Percentiles rank a stretch among this genome's conserved stretches.
Conservation (phyloP, 2,888 invertebrate genomes). For the Orthosia cruda region DNA sequence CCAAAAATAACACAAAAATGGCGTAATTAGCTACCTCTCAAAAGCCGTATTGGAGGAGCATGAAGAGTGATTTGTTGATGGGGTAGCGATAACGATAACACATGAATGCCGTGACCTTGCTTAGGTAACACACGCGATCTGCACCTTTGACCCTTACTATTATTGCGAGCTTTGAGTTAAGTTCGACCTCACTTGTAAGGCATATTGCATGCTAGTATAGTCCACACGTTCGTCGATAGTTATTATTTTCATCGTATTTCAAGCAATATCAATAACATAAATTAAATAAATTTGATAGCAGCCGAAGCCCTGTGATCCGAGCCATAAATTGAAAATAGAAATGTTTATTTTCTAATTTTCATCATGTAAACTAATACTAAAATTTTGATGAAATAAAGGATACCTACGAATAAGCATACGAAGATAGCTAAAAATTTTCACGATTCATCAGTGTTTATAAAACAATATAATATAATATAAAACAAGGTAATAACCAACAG, state of each 20-base stretch:
- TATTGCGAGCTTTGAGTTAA: slow-evolving; percentile 26
- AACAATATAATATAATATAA: too few species aligned
- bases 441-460: neutral
- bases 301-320: neutral
- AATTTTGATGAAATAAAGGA: neutral
- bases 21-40: slow-evolving; percentile 19
- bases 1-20: slow-evolving; percentile 22
- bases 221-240: neutral
- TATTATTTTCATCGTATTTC: neutral
- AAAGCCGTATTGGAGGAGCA: slow-evolving; percentile 38
- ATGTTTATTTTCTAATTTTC: neutral
- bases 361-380: too few species aligned
- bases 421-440: neutral
- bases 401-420: too few species aligned
- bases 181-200: neutral
- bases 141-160: slow-evolving; percentile 54
- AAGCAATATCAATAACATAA: neutral
- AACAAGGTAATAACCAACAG: neutral
- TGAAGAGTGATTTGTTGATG: slow-evolving; percentile 57
- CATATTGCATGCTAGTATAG: slow-evolving; percentile 7
- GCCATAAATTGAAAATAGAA: neutral
- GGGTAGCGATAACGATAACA: slow-evolving; percentile 50
- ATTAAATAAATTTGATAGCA: neutral
- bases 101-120: slow-evolving; percentile 57
- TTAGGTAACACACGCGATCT: slow-evolving; percentile 63